Base-by-base conservation (phyloP, 2,888 invertebrate species). In the Dicycla oo region DNA sequence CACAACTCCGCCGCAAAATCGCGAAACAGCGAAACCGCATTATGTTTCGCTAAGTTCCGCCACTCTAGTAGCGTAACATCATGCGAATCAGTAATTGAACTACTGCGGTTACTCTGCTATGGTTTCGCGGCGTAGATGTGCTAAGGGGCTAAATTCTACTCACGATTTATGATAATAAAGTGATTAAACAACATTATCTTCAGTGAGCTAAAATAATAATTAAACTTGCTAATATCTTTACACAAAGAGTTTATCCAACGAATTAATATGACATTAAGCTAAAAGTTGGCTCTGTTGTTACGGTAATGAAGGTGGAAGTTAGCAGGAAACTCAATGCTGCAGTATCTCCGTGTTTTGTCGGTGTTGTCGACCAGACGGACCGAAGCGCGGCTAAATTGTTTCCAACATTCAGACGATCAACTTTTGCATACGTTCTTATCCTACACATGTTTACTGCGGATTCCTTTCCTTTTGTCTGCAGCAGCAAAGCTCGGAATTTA, bases 231-330 rank as follows among this genome's bases (percentile, higher is more conserved):
- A 78, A 77, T 78, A 56, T 70, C 65, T 81, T 71, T 69, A 78
- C 54, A 70, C 57, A 78, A 80, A 65, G 62, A 77, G 78, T 81
- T 78, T 78, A 71, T 54, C 68, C 70, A 65, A 57, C 60, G 65
- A 81, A 81, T 81, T 81, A 81, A 78, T 71, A 78, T 81, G 63
- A 78, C 78, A 78, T 81, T 78, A 81, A 78, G 81, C 69, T 75
- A 73, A 81, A 82, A 77, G 77, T 80, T 82, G 47, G 49, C 23
- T 65, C 73, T 4, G 60, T 78, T 76, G 80, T 79, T 82, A 62
- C 76, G 51, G 72, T 79, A 81, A 79, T 78, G 75, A 72, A 66
- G 67, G 53, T 76, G 69, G 70, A 69, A 82, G 78, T 81, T 78
- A 62, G 68, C 13, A 57, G 68, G 68, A 61, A 77, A 62, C 70